Evolutionary conservation across 2,888 invertebrate genomes (phyloP), one percentile per base, ranked within the genome.

Genomic region (Siphonodentalium dalli): DNA sequence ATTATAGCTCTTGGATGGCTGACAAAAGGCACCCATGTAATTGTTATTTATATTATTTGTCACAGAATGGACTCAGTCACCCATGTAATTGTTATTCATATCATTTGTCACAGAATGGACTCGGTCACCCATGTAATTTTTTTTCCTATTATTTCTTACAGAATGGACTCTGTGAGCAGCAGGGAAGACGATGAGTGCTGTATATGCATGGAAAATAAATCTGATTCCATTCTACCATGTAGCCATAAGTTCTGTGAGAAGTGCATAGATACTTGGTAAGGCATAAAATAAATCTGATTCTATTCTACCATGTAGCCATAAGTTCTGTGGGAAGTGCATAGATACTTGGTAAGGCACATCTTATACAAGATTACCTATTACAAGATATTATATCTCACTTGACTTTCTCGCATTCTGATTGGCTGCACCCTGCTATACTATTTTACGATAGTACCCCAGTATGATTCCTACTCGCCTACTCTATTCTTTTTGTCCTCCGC

Each of bases 231-330:
- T 58, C 80, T 90, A 58, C 87, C 88, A 2, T 90, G 90, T 77
- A 83, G 87, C 1, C 90, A 90, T 75, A 86, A 86, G 66, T 90
- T 88, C 79, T 90, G 90, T 75, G 82, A 86, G 55, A 85, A 85
- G 44, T 90, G 90, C 75, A 88, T 89, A 64, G 87, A 89, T 71
- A 87, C 88, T 80, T 90, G 90, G 90, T 88, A 79, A 75, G 80
- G 66, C 13, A n/a, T 18, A 37, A 38, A 18, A 15, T 27, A 20
- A 5, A n/a, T 20, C 24, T 13, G 13, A 31, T 15, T 33, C n/a
- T 31, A 13, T 13, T 1, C 9, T 6, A 6, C n/a, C 20, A 4
- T 2, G 13, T 20, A n/a, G 15, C 43, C 8, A 34, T 6, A 4
- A 34, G 18, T 4, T 34, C 34, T 34, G n/a, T 34, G 34, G n/a